Conservation (phyloP, 2,888 invertebrate species). For the Rhingia rostrata region DNA sequence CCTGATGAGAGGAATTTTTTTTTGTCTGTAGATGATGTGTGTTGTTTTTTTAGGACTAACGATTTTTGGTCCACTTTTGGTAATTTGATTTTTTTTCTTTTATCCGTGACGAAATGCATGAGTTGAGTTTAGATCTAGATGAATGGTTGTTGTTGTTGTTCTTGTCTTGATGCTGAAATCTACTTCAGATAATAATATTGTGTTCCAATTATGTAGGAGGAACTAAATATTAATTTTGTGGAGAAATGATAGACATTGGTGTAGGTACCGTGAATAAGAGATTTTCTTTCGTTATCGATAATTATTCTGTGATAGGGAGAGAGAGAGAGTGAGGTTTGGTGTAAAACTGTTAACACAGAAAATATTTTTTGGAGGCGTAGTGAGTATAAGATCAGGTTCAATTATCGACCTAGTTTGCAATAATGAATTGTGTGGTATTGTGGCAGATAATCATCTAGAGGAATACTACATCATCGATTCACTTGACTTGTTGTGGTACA, state of each 20-base stretch:
- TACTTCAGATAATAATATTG: conserved; percentile 44
- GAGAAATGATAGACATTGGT: neutral
- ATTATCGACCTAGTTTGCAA: no score
- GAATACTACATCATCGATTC: no score
- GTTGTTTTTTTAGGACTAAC: conserved; percentile 55
- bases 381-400: neutral
- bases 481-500: no score
- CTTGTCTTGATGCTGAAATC: conserved; percentile 7
- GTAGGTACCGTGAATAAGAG: neutral
- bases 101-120: conserved; percentile 68
- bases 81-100: conserved; percentile 60
- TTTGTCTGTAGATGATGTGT: conserved; percentile 35
- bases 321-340: conserved; percentile 8
- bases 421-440: neutral
- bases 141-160: neutral
- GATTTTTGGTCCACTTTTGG: conserved; percentile 47
- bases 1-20: conserved; percentile 58
- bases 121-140: conserved; percentile 21
- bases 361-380: conserved; percentile 27
- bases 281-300: conserved; percentile 17
- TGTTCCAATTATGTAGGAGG: conserved; percentile 64
- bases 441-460: no score
- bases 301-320: conserved; percentile 9
- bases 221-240: conserved; percentile 44
- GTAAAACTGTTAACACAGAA: conserved; percentile 45